Percentiles rank a stretch among this genome's conserved stretches.
These are phyloP conservation scores for Flexamia atlantica DNA, from an alignment of 2,888 invertebrate species.

Conservation along the genomic window DNA sequence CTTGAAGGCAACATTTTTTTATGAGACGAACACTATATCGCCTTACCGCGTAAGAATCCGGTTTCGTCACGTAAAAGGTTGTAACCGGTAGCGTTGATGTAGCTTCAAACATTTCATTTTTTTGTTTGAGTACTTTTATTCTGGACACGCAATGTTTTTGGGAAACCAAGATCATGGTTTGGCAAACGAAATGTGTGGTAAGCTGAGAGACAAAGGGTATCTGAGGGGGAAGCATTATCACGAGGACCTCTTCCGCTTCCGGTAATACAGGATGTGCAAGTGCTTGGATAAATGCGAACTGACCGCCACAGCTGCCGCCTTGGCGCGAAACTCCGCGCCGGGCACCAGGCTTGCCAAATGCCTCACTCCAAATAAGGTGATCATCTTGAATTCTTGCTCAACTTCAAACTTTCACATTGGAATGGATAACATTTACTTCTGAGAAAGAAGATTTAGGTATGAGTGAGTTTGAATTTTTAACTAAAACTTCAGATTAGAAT, in stretches of 20 bases:
- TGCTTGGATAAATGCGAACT: neutral
- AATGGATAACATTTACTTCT: neutral
- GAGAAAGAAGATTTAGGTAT: too few species aligned
- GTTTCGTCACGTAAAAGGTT: too few species aligned
- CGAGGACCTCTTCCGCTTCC: conserved; percentile 9
- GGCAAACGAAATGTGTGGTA: neutral
- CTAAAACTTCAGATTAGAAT: too few species aligned
- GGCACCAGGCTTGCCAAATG: conserved; percentile 19
- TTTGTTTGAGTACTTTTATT: neutral
- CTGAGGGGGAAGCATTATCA: neutral
- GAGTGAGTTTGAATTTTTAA: too few species aligned
- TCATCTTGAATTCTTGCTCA: conserved; percentile 5
- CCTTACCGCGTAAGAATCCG: neutral
- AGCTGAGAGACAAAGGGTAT: neutral
- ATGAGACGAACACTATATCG: neutral
- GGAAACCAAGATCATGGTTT: neutral
- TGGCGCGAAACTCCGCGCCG: neutral
- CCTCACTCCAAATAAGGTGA: neutral
- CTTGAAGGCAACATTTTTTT: neutral
- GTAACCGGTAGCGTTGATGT: neutral
- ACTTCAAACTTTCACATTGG: conserved; percentile 6
- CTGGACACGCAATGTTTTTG: neutral
- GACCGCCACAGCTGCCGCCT: neutral
- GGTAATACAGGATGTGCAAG: conserved; percentile 6
- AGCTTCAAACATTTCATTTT: neutral